Base-by-base conservation (phyloP, 2,888 invertebrate genomes). In the Campoplex nolae region DNA sequence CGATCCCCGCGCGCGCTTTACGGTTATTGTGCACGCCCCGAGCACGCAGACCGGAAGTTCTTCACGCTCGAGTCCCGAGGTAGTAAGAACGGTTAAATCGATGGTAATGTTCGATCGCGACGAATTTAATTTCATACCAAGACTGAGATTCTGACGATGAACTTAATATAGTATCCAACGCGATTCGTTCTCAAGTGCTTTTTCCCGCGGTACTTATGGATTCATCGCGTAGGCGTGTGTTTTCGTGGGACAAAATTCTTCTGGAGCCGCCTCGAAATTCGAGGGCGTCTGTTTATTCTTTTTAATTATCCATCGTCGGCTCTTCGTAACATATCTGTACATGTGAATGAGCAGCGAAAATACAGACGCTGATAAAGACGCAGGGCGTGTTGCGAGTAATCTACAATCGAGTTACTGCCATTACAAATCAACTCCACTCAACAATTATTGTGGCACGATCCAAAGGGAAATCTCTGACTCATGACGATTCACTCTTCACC, bases 201-300 rank as follows among this genome's bases (percentile, higher is more conserved):
- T 42, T 42, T 42, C 9, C 42, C 9, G 6, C 42, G 42, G n/a
- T 51, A 51, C n/a, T 28, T 70, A n/a, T 65, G 13, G 38, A 35
- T 56, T 62, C 68, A 74, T 84, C 23, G 23, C 23, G 23, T 23
- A 23, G 23, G 84, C 84, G 84, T 80, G 84, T 86, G 9, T 62
- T 79, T 58, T 18, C 38, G 28, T 45, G 42, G 68, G 2, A 35
- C 45, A 51, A 48, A 11, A 56, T 28, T 82, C 35, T 48, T 51
- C 18, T 54, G 23, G 13, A 18, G 76, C 51, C 23, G 38, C 38
- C 7, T 54, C 74, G 76, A 79, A 76, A 83, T 48, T 70, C 65
- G 70, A 75, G 75, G 75, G 71, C 67, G 67, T 80, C 83, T 84
- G 79, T 73, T 86, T 80, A 83, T 80, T 38, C 51, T 48, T 76